phyloP scores from a whole-genome alignment of 2,113 vertebrate species.

The Corythaixoides concolor region DNA sequence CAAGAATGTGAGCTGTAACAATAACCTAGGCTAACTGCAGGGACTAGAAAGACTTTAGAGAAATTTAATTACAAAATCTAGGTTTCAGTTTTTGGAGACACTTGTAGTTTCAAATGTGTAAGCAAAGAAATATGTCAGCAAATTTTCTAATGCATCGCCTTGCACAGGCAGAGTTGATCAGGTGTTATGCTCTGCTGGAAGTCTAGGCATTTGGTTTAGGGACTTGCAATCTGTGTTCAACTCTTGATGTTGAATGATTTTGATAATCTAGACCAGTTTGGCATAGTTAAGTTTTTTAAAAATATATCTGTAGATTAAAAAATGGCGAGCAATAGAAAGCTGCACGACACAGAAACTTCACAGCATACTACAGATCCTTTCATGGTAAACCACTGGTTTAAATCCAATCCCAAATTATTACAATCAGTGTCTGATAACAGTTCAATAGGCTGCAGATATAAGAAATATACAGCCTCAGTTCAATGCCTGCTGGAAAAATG shows the following conservation, averaged over 20 bases:
- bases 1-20: neutral
- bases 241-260: neutral
- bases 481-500: neutral
- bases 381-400: neutral
- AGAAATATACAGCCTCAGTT: neutral
- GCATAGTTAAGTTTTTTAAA: neutral
- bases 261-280: neutral
- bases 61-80: neutral
- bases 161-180: neutral
- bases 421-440: neutral
- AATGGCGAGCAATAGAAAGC: neutral
- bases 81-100: neutral
- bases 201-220: neutral
- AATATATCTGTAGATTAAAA: neutral
- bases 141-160: neutral
- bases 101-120: neutral
- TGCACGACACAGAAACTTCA: neutral
- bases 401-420: neutral
- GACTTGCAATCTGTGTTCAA: neutral
- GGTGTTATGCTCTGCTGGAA: neutral
- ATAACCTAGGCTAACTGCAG: neutral
- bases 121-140: fast-evolving
- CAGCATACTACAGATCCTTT: neutral
- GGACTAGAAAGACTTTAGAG: neutral
- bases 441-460: neutral